Conservation (phyloP, 1,140 invertebrate genomes). For the Hyles euphorbiae region DNA sequence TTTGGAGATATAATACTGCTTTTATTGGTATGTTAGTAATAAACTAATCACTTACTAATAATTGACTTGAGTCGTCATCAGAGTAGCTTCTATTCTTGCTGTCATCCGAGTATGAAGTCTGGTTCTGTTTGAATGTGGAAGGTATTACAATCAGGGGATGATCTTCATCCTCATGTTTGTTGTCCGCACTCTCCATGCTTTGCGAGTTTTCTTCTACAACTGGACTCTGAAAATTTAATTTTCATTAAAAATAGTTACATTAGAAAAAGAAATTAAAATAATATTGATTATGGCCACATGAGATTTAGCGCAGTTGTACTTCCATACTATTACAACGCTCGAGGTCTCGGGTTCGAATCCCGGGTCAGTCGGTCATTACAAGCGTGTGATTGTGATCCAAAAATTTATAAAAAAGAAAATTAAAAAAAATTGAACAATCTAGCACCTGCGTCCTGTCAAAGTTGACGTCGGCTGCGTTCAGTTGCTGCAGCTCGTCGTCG, state of each 20-base stretch:
- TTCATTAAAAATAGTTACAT: background rate
- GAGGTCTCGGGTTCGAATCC: background rate
- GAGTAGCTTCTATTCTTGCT: background rate
- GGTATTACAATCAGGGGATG: conserved; percentile 54
- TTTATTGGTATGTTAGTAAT: background rate
- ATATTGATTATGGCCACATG: background rate
- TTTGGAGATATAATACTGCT: too few species aligned
- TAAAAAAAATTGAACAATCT: too few species aligned
- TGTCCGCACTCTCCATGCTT: conserved; percentile 25
- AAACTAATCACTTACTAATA: conserved; percentile 1
- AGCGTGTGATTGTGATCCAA: too few species aligned
- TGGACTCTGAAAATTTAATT: conserved; percentile 28
- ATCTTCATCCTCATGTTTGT: conserved; percentile 21
- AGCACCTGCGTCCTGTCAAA: conserved; percentile 21
- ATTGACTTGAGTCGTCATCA: background rate
- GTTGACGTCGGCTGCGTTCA: conserved; percentile 29
- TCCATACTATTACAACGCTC: background rate
- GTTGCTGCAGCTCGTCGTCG: background rate
- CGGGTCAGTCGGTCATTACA: too few species aligned
- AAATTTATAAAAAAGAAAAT: too few species aligned
- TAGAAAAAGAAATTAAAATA: too few species aligned
- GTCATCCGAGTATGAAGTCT: background rate
- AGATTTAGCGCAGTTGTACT: conserved; percentile 3
- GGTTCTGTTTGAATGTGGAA: conserved; percentile 20
- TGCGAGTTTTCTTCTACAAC: conserved; percentile 21